Evolutionary conservation across 2,888 invertebrate species (phyloP), one percentile per base, ranked within the genome.

Genomic region (Megamerina dolium): DNA sequence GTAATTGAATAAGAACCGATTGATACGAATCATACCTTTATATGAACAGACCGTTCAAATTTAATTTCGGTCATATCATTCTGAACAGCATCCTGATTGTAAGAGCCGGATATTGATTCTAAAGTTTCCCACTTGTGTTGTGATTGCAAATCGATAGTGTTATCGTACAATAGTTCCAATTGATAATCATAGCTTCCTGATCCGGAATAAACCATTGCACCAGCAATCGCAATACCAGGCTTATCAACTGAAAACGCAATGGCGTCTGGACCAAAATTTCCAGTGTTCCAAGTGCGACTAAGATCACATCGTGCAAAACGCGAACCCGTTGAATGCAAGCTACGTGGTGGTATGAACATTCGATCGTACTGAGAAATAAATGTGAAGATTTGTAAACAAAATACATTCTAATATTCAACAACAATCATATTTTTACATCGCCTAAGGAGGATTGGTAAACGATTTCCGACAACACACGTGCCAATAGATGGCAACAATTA

Each of bases 181-280:
- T 92, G 90, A 70, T 93, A 96, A 62, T 91, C 90, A 63, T 91
- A 92, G 57, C 80, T 83, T 2, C 90, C 91, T 3, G 84, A 81
- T 0, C 95, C 95, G 1, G 89, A 88, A 66, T 90, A 97, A 21
- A 95, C 83, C 58, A 86, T 86, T 4, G 87, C 87, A 1, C 96
- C 97, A 20, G 87, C 87, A 30, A 97, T 79, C 18, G 87, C 82
- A 35, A 96, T 82, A 3, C 95, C 95, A 0, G 87, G 77, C 16
- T 87, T 78, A 73, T 97, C 95, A 9, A 96, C 94, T 26, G 86
- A 84, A 63, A 96, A 93, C 60, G 90, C 90, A 58, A 99, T 87
- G 1, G 95, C 95, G 73, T 99, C 97, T 0, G 95, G 92, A 9
- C 92, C 92, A 21, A 95, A 95, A 67, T 92, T 93, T 4, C 95